Evolutionary conservation across 2,113 vertebrate species (phyloP).

Genomic region (Ranitomeya variabilis): DNA sequence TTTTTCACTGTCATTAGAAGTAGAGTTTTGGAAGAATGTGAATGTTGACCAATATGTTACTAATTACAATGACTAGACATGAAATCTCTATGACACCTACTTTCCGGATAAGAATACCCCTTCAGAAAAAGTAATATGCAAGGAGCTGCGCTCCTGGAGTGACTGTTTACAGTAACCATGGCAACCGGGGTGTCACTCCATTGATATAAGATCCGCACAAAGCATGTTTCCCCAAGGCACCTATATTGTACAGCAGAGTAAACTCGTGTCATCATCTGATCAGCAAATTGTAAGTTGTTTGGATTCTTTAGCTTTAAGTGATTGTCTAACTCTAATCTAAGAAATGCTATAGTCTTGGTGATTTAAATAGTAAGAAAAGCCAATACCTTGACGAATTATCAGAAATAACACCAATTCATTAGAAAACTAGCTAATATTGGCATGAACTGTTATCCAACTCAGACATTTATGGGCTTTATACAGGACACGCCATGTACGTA

Average conservation of each 20-base stretch:
- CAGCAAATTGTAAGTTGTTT: not conserved
- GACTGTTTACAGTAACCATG: slow-evolving; percentile 38
- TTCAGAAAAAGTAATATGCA: not conserved
- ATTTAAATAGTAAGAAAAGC: not conserved
- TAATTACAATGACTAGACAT: not conserved
- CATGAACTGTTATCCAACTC: not conserved
- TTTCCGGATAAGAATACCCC: not conserved
- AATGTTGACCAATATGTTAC: not conserved
- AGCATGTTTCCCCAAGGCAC: not conserved
- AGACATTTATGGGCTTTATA: not conserved
- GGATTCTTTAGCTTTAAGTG: not conserved
- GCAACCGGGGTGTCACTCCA: not conserved
- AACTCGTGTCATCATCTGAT: not conserved
- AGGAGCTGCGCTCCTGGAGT: slow-evolving; percentile 6
- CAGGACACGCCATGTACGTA: not conserved
- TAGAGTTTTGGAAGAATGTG: not conserved
- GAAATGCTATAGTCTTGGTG: not conserved
- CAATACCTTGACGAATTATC: not conserved
- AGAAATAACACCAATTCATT: not conserved
- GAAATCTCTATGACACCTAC: not conserved
- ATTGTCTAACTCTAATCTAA: not conserved
- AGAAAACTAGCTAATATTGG: not conserved
- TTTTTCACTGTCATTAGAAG: not conserved
- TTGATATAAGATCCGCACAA: slow-evolving; percentile 2
- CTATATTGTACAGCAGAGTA: not conserved